phyloP scores from a whole-genome alignment of 2,888 invertebrate species.

The Diarsia mendica region DNA sequence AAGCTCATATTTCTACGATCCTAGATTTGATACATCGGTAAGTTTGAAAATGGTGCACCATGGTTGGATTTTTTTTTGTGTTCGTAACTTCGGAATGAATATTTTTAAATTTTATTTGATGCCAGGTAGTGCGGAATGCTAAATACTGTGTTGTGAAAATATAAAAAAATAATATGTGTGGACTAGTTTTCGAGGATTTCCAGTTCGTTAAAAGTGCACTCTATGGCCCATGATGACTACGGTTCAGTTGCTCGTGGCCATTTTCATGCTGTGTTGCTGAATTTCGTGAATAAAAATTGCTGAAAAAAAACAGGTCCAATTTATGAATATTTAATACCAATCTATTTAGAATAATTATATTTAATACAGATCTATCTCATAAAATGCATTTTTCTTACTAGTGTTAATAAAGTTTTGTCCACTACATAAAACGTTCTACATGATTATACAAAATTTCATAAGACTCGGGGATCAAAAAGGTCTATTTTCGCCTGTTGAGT shows the following conservation, averaged over 20 bases:
- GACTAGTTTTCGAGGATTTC: slow-evolving; percentile 17
- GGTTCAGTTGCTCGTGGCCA: background rate
- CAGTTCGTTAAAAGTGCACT: slow-evolving; percentile 25
- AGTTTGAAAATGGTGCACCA: slow-evolving; percentile 72
- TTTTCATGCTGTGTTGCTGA: background rate
- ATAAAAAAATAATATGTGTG: slow-evolving; percentile 32
- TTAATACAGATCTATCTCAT: background rate
- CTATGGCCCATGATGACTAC: background rate
- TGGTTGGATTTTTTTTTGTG: slow-evolving; percentile 68
- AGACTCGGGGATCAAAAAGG: background rate
- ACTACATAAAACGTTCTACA: no score
- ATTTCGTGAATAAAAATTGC: background rate
- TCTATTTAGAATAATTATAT: background rate
- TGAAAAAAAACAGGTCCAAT: background rate
- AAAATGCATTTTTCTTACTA: background rate
- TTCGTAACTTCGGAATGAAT: slow-evolving; percentile 67
- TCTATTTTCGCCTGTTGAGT: slow-evolving; percentile 9
- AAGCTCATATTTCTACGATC: slow-evolving; percentile 67
- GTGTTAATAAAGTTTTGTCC: background rate
- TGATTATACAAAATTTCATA: background rate
- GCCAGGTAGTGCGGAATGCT: slow-evolving; percentile 60
- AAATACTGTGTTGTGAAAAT: slow-evolving; percentile 48
- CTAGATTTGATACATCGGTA: slow-evolving; percentile 62
- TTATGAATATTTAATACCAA: background rate
- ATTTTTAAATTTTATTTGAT: slow-evolving; percentile 76